Conservation (phyloP, 2,797 vertebrate species). For the Ctenosaura bakeri region DNA sequence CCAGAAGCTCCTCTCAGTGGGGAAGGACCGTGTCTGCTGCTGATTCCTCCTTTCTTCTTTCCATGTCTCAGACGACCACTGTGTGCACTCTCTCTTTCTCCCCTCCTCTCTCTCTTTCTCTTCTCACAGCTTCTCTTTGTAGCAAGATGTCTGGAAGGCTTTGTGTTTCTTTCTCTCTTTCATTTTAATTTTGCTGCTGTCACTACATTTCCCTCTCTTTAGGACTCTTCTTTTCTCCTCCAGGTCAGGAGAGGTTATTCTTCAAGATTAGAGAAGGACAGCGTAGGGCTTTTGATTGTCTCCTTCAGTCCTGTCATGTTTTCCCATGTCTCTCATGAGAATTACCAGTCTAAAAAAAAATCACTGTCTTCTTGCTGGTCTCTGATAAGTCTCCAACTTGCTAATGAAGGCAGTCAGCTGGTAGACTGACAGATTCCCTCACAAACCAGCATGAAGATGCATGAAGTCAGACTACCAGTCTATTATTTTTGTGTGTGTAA, state of each 20-base stretch:
- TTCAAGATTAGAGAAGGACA: not conserved
- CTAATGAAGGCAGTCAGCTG: not conserved
- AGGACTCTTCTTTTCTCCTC: not conserved
- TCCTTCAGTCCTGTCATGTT: conserved; percentile 8
- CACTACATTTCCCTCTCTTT: not conserved
- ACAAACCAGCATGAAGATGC: not conserved
- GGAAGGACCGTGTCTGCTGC: conserved; percentile 26
- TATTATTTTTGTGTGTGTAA: not conserved
- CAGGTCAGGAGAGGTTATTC: conserved; percentile 19
- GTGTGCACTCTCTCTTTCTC: accelerated
- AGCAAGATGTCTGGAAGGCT: not conserved
- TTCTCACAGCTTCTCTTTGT: not conserved
- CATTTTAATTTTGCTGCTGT: conserved; percentile 9
- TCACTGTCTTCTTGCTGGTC: not conserved
- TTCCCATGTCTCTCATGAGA: not conserved
- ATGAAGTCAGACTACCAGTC: too few species aligned
- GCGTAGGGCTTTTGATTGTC: not conserved
- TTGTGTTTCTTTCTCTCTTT: not conserved
- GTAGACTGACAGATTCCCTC: not conserved
- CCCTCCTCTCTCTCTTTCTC: conserved; percentile 6
- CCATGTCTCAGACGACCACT: conserved; percentile 9
- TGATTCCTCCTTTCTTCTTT: conserved; percentile 32
- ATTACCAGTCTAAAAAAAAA: not conserved
- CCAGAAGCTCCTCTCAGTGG: conserved; percentile 15
- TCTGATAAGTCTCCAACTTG: not conserved